These are phyloP conservation scores for Caenorhabditis latens DNA, from an alignment of 1,140 invertebrate genomes.

Conservation along the genomic window DNA sequence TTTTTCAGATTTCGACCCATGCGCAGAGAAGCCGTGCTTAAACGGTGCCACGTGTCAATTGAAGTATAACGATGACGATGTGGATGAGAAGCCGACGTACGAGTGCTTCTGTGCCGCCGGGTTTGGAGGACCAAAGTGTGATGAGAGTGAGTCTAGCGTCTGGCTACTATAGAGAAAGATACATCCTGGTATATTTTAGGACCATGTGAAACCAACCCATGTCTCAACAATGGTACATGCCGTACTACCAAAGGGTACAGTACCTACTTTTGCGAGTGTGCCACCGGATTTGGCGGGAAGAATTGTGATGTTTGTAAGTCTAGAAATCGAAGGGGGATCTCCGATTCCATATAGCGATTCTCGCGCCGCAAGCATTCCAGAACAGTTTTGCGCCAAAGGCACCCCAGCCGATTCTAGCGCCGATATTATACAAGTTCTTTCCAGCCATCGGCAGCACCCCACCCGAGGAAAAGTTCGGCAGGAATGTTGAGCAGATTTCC, in stretches of 20 bases:
- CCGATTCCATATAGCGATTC: too few species aligned
- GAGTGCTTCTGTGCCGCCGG: slow-evolving; percentile 67
- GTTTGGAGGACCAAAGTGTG: slow-evolving; percentile 66
- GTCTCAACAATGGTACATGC: slow-evolving; percentile 68
- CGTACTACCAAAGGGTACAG: slow-evolving; percentile 64
- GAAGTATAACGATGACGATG: slow-evolving; percentile 56
- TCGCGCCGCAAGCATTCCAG: too few species aligned
- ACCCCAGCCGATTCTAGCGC: too few species aligned
- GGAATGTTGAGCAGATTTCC: slow-evolving; percentile 64
- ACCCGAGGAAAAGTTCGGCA: slow-evolving; percentile 62
- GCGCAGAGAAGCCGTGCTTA: slow-evolving; percentile 59
- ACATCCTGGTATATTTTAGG: slow-evolving; percentile 43
- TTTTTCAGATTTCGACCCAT: slow-evolving; percentile 67
- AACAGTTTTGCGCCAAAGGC: too few species aligned
- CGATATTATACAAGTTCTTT: not conserved
- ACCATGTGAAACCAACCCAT: slow-evolving; percentile 66
- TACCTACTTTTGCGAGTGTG: slow-evolving; percentile 67
- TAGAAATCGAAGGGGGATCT: too few species aligned
- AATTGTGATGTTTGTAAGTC: slow-evolving; percentile 64
- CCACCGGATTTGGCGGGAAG: slow-evolving; percentile 63
- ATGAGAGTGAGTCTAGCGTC: slow-evolving; percentile 50
- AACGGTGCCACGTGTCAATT: slow-evolving; percentile 67
- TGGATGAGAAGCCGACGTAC: slow-evolving; percentile 62
- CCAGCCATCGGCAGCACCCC: slow-evolving; percentile 58
- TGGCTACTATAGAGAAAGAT: not conserved